Base-by-base conservation (phyloP, 1,140 invertebrate genomes). In the Drosophila simulans region DNA sequence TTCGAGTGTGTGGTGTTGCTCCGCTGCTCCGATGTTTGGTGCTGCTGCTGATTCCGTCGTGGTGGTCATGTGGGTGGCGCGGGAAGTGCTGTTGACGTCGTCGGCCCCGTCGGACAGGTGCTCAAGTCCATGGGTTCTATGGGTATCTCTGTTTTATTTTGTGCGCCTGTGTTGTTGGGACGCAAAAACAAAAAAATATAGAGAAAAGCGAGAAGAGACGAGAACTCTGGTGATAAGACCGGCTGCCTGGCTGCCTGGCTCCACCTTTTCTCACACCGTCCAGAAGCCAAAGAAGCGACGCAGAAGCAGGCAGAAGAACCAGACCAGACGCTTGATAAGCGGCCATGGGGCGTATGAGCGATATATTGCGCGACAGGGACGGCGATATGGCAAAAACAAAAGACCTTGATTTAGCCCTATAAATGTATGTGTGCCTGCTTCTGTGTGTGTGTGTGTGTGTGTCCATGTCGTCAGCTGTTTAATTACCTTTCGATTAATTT, bases 401-500 rank as follows among this genome's bases (percentile, higher is more conserved):
- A 75, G 71, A 75, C 72, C 72, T 81, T 77, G 66, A 66, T 82
- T 62, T 17, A 34, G 10, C 59, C 31, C 40, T 42, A 17, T 22
- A 45, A 1, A 12, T 58, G 2, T 22, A 22, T 3, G 3, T 22
- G 20, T 22, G 20, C 20, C 20, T 22, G 3, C 42, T 10, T 25
- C 20, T n/a, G n/a, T n/a, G n/a, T 22, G 3, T 45, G 12, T 25
- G 59, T 69, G 45, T 62, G 53, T 20, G 59, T 74, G 60, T 48
- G 57, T 43, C 53, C 51, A 46, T 64, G 52, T 63, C 71, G 79
- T 89, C 79, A 88, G 79, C 79, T 89, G 76, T 63, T 88, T 88
- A 89, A 88, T 88, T 88, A 80, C 79, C 80, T 89, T 80, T 83
- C 70, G 84, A 77, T 86, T 79, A 72, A 82, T 86, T 86, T 59